Evolutionary conservation across 2,113 vertebrate species (phyloP), one percentile per base, ranked within the genome.

Genomic region (Fulica atra): DNA sequence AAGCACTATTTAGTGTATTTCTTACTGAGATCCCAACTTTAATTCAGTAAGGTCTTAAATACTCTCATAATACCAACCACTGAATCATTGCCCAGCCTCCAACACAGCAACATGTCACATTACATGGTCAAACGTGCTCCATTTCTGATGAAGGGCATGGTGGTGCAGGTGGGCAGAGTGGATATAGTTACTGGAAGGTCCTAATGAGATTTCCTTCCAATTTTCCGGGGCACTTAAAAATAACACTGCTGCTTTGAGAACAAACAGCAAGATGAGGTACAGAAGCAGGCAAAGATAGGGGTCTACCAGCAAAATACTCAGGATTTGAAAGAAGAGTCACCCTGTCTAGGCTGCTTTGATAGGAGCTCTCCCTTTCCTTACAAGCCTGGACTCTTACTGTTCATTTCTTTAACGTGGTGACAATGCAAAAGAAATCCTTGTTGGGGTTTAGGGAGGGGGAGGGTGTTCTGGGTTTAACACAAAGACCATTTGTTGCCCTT

Each of bases 61-160:
- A 60, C 5, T 44, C 33, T 14, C 13, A 11, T 7, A 29, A 23
- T 16, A 53, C n/a, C 38, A 48, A 74, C 31, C 64, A 53, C 16
- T 5, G n/a, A 63, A 35, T 4, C 26, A 6, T 6, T 36, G n/a
- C 20, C 7, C 31, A 66, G 28, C 42, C n/a, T 28, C 77, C 19
- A 31, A 36, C 40, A 69, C 23, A 77, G 24, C 46, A 40, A 4
- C 10, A n/a, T 0, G 0, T 33, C 36, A 24, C 2, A 1, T 38
- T 51, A 29, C 29, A 36, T 16, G 33, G 79, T 20, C 2, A 2
- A 60, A 33, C 2, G 9, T 48, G 35, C 21, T 59, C 42, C 31
- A 11, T 53, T 77, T 44, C 72, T 77, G 59, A 50, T 31, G 59
- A 13, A 63, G 35, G 25, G 7, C 6, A 5, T n/a, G 68, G 33